Conservation (phyloP, 2,888 invertebrate species). For the Ametastegia equiseti region DNA sequence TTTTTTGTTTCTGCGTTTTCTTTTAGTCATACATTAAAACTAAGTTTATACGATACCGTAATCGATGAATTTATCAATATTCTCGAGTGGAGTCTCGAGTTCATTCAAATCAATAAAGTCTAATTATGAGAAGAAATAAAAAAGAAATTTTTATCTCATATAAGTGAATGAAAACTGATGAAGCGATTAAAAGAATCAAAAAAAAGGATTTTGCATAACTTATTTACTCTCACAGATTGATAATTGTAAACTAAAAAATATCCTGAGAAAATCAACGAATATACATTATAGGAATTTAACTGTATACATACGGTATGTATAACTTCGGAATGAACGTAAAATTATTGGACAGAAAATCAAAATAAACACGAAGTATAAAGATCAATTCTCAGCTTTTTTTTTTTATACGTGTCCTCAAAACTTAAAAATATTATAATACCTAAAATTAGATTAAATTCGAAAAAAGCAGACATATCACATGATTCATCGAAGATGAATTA, state of each 20-base stretch:
- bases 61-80: too few relatives aligned
- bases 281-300: not conserved
- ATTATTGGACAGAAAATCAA: not conserved
- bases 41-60: too few relatives aligned
- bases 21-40: too few relatives aligned
- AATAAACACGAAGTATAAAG: not conserved
- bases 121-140: not conserved
- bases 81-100: too few relatives aligned
- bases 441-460: not conserved
- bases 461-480: constrained; percentile 31
- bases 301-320: too few relatives aligned
- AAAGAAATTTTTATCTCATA: not conserved
- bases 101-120: not conserved
- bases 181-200: too few relatives aligned
- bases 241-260: not conserved
- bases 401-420: not conserved
- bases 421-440: too few relatives aligned
- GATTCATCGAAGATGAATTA: constrained; percentile 30
- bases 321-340: too few relatives aligned
- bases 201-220: too few relatives aligned
- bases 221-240: too few relatives aligned
- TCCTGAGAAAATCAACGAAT: not conserved
- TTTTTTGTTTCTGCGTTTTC: too few relatives aligned
- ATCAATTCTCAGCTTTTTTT: not conserved
- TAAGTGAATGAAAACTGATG: not conserved